Evolutionary conservation across 2,113 vertebrate species (phyloP), one percentile per base, ranked within the genome.

Genomic region (Gulo gulo): DNA sequence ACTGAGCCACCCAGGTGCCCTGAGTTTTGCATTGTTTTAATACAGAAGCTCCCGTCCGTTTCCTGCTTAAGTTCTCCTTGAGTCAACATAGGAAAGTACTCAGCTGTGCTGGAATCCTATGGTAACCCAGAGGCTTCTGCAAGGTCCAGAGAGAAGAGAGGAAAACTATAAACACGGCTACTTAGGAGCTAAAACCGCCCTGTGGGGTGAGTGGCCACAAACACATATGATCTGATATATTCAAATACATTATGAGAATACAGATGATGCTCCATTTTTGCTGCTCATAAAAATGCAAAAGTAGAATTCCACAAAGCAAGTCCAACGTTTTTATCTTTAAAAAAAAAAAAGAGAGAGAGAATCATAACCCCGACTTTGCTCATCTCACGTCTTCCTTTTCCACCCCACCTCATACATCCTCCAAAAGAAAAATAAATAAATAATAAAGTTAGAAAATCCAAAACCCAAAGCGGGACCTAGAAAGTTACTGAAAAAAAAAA

Each of bases 201-300:
- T 36, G 57, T 12, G 4, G 9, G 3, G 12, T 3, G 21, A 63
- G 29, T 1, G 21, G 13, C 7, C 74, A 34, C 2, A 29, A 45
- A 20, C 16, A 36, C 2, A 3, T 4, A 21, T 6, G 36, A 10
- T 29, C 82, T 20, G 39, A 7, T 0, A 36, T 6, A 21, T 4
- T 55, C 21, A 8, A 21, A 21, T 6, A 57, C 21, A 4, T 34
- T n/a, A 23, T 1, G 20, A 63, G 21, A 85, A 21, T 0, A 23
- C 0, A 26, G 2, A 20, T 20, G 2, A 20, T 29, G 47, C 7
- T 39, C 50, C 0, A n/a, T 18, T 34, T 65, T 13, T 9, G 65
- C 34, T 74, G 45, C 45, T 88, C 26, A 8, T 21, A 74, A 65
- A 36, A 26, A n/a, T 29, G 50, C 4, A 2, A 15, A 91, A 42